Base-by-base conservation (phyloP, 2,113 vertebrate genomes). In the Callaeas wilsoni region DNA sequence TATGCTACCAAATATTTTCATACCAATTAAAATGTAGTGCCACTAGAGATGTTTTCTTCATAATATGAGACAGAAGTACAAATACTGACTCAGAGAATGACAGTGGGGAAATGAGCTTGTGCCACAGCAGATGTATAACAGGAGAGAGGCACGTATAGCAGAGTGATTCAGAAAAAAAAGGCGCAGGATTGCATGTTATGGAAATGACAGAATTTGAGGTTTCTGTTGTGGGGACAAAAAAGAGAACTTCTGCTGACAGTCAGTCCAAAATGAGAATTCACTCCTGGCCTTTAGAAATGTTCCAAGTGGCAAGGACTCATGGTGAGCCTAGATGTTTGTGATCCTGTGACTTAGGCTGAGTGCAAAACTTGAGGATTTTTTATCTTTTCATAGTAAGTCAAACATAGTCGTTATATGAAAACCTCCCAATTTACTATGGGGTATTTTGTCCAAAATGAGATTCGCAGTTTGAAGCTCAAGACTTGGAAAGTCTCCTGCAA, bases 71-170 rank as follows among this genome's bases (percentile, higher is more conserved):
- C 93, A 95, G 93, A 96, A 97, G 89, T 80, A 97, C 96, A 97
- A 97, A 97, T 97, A 97, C 76, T 97, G 97, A 97, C 92, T 97
- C 97, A 97, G 93, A 96, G 65, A 92, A 94, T 79, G 94, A 96
- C 91, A 95, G 96, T 96, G 94, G 78, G 91, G 87, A 96, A 95
- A 96, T 90, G 79, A 96, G 94, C 83, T 87, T 93, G 95, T 95
- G 88, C 93, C 94, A 84, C 82, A 97, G 82, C 97, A 97, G 97
- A 97, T 97, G 96, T 87, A 95, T 96, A 95, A 96, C 92, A 94
- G 94, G 93, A 95, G 87, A 96, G 65, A 77, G 69, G 42, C 89
- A 96, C 47, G 68, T 96, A 96, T 94, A 97, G 96, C 96, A 82
- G 81, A 87, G 50, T 96, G 97, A 96, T 91, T 96, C 97, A 96